phyloP scores from a whole-genome alignment of 1,140 invertebrate species.

The Heliconius nattereri region DNA sequence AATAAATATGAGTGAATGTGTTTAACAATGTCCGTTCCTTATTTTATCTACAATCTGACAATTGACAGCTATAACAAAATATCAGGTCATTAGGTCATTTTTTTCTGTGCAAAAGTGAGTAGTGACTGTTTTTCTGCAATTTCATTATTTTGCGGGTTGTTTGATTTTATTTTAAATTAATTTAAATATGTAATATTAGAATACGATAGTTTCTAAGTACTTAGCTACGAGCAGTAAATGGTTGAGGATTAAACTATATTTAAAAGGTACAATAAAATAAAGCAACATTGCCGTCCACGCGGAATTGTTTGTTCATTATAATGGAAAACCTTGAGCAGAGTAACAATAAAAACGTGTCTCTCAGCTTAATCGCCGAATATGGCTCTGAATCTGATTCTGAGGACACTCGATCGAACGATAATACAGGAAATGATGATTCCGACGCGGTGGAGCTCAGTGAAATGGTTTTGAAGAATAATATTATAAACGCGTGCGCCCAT shows the following conservation, averaged over 20 bases:
- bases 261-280: constrained; percentile 31
- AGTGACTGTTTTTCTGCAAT: constrained; percentile 39
- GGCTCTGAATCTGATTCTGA: constrained; percentile 74
- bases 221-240: background rate
- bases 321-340: constrained; percentile 73
- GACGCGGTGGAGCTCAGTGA: constrained; percentile 71
- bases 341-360: constrained; percentile 74
- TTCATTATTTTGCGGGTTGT: constrained; percentile 39
- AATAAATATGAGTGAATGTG: no score
- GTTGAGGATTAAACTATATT: background rate
- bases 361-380: constrained; percentile 74
- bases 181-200: constrained; percentile 8
- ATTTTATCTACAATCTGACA: constrained; percentile 16
- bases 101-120: constrained; percentile 20
- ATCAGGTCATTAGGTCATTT: constrained; percentile 16
- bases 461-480: constrained; percentile 79
- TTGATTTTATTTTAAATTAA: constrained; percentile 28
- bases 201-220: constrained; percentile 1
- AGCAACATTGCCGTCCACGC: constrained; percentile 48
- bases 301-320: constrained; percentile 46
- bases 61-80: constrained; percentile 20
- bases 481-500: constrained; percentile 77
- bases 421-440: constrained; percentile 67
- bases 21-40: background rate
- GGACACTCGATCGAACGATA: constrained; percentile 58